Evolutionary conservation across 2,888 invertebrate genomes (phyloP).

Genomic region (Scaptodrosophila latifasciaeformis): DNA sequence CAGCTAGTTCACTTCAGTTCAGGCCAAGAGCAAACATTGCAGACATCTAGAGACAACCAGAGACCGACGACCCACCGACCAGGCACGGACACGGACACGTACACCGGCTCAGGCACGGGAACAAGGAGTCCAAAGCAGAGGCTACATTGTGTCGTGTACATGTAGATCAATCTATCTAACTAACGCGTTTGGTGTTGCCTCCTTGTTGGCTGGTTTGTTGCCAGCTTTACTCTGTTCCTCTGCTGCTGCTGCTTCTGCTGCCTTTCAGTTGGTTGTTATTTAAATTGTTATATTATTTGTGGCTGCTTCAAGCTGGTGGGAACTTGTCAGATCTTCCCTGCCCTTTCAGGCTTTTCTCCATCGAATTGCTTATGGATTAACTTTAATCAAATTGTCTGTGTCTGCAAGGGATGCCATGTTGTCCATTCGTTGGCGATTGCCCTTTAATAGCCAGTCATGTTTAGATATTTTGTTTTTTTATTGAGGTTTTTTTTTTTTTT

Average conservation of each 20-base stretch:
- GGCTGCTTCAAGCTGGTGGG: slow-evolving; percentile 51
- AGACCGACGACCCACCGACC: background rate
- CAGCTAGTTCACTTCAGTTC: too few species aligned
- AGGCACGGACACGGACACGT: slow-evolving; percentile 11
- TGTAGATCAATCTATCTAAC: slow-evolving; percentile 68
- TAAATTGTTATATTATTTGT: slow-evolving; percentile 68
- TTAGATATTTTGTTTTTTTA: too few species aligned
- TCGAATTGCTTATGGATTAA: slow-evolving; percentile 42
- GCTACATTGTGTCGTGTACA: slow-evolving; percentile 57
- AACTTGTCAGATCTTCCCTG: slow-evolving; percentile 26
- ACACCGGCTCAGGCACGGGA: slow-evolving; percentile 8
- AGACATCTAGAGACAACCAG: background rate
- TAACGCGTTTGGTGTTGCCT: slow-evolving; percentile 67
- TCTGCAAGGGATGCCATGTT: background rate
- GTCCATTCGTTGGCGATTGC: slow-evolving; percentile 5
- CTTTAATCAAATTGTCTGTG: slow-evolving; percentile 63
- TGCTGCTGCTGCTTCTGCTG: slow-evolving; percentile 5
- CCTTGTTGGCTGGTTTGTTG: slow-evolving; percentile 13
- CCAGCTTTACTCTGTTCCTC: background rate
- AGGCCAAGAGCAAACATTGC: background rate
- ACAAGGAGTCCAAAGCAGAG: slow-evolving; percentile 24
- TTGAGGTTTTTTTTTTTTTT: background rate
- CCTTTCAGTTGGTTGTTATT: slow-evolving; percentile 60
- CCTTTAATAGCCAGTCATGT: slow-evolving; percentile 40
- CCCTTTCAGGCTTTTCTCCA: slow-evolving; percentile 8